phyloP scores from a whole-genome alignment of 2,888 invertebrate genomes.

The Drosophila prostipennis region DNA sequence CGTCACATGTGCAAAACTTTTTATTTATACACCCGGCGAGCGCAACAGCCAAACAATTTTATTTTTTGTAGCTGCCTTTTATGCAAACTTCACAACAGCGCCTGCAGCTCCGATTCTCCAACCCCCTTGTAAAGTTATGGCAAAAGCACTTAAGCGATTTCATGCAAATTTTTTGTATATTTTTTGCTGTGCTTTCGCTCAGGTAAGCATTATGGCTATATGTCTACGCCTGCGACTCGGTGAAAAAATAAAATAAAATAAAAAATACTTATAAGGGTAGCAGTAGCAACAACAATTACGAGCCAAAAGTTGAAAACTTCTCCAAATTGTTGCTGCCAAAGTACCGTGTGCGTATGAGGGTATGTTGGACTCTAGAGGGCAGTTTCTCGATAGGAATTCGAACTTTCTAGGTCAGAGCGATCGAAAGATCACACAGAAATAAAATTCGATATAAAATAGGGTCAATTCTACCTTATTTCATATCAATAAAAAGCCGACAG shows the following conservation, averaged over 20 bases:
- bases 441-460: no score
- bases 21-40: constrained; percentile 24
- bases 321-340: constrained; percentile 41
- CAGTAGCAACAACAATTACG: constrained; percentile 41
- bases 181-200: constrained; percentile 59
- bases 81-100: constrained; percentile 55
- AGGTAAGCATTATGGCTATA: constrained; percentile 74
- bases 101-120: constrained; percentile 22
- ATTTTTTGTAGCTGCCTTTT: constrained; percentile 24
- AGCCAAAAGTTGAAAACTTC: constrained; percentile 53
- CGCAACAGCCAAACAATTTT: constrained; percentile 11
- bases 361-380: constrained; percentile 11
- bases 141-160: constrained; percentile 72
- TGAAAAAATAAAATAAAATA: constrained; percentile 4
- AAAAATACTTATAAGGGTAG: constrained; percentile 19
- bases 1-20: constrained; percentile 54
- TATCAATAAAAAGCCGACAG: no score
- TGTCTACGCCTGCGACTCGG: constrained; percentile 51
- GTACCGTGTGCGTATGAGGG: constrained; percentile 29
- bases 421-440: no score
- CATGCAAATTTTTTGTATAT: constrained; percentile 59
- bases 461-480: no score
- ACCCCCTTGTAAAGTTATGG: constrained; percentile 55
- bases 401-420: neutral
- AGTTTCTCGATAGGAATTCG: neutral